Base-by-base conservation (phyloP, 1,140 invertebrate species). In the Amphibalanus amphitrite region DNA sequence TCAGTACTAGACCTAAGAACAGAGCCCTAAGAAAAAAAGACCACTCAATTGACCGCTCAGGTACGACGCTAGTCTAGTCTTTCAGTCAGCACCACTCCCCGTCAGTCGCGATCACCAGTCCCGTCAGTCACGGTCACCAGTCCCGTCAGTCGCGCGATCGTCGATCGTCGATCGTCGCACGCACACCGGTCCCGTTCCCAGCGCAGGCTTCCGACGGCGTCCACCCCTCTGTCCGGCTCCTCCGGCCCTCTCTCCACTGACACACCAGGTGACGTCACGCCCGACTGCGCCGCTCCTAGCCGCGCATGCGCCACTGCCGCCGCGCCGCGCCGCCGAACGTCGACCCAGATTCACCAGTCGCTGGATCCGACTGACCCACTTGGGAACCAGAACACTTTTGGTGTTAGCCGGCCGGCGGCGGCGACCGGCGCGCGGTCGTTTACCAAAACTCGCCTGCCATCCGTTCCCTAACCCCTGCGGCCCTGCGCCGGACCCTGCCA, bases 301-400 rank as follows among this genome's bases (percentile, higher is more conserved):
- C 6, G 47, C 47, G 47, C 47, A 59, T 59, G 47, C 47, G 47
- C 47, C 1, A 8, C 20, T 8, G 47, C 47, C 47, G 47, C 33
- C 33, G 33, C 33, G 4, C 4, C 33, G 33, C 47, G 20, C 47
- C 13, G 47, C 47, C 10, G 47, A 20, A 8, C 47, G 47, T 13
- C 47, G 47, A 59, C 47, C 47, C 47, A 59, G 47, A 59, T 59
- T 59, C 47, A 23, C 6, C 47, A 38, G 47, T 20, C 47, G 47
- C 6, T 20, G 47, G 47, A 59, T 59, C 47, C 47, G 47, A 59
- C 47, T 59, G 47, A 59, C 47, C 47, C 47, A 59, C 47, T 59
- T 59, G 47, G 47, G 47, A 59, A 59, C 47, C 47, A 59, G 47
- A 59, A 59, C 47, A 59, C 47, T 59, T 59, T 59, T 59, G 47